A percentile compares a stretch with the other conserved stretches of the same genome.
These are phyloP conservation scores for Willowsia nigromaculata DNA, from an alignment of 2,888 invertebrate species.

Conservation along the genomic window DNA sequence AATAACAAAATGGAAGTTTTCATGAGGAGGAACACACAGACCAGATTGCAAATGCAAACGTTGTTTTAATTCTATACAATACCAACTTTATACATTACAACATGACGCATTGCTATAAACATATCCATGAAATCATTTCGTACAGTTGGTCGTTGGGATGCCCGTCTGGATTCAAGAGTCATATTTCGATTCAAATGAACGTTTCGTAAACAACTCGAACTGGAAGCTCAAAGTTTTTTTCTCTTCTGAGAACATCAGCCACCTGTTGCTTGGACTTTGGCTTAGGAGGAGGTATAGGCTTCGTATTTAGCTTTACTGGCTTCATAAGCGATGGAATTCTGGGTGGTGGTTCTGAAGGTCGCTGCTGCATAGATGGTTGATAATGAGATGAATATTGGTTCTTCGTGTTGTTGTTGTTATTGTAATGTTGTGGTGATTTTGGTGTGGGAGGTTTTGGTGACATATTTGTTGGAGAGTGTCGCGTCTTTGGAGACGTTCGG, in stretches of 20 bases:
- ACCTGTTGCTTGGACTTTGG: slow-evolving; percentile 52
- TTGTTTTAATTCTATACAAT: no score
- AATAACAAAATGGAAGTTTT: no score
- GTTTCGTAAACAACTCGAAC: slow-evolving; percentile 76
- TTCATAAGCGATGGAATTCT: slow-evolving; percentile 64
- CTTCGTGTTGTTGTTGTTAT: slow-evolving; percentile 8
- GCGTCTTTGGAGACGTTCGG: slow-evolving; percentile 54
- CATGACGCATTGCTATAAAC: no score
- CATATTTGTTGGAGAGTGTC: slow-evolving; percentile 35
- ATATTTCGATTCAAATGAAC: slow-evolving; percentile 60
- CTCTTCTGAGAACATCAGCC: slow-evolving; percentile 48
- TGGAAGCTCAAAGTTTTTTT: slow-evolving; percentile 73
- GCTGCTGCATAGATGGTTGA: slow-evolving; percentile 4
- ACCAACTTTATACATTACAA: no score
- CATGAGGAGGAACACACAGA: no score
- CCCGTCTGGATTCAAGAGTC: no score
- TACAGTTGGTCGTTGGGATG: no score
- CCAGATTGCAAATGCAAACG: no score
- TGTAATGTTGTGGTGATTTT: background rate
- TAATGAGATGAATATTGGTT: slow-evolving; percentile 14
- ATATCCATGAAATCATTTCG: no score
- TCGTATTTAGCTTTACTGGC: slow-evolving; percentile 39
- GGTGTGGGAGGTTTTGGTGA: slow-evolving; percentile 26
- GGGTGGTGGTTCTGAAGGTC: slow-evolving; percentile 67
- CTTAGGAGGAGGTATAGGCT: slow-evolving; percentile 66